phyloP scores from a whole-genome alignment of 2,888 invertebrate species.

The Torymus tubicola region DNA sequence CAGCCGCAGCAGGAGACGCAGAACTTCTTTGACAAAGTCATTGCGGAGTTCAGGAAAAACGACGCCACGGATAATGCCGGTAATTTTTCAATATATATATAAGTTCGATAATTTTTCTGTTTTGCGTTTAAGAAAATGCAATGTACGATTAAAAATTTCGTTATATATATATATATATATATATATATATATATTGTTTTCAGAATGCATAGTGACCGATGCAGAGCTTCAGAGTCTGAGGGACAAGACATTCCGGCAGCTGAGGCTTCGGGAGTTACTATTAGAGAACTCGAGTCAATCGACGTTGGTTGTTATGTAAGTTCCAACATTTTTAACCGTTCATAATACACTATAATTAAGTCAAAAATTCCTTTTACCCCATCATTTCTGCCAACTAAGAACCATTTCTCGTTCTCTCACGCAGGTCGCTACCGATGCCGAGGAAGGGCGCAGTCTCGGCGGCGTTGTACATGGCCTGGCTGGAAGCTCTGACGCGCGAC shows the following conservation, averaged over 20 bases:
- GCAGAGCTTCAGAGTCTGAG: slow-evolving; percentile 85
- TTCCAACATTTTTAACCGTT: slow-evolving; percentile 50
- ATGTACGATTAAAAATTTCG: slow-evolving; percentile 7
- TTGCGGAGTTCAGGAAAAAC: slow-evolving; percentile 82
- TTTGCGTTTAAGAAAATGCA: not conserved
- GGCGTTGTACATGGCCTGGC: slow-evolving; percentile 93
- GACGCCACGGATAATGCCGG: slow-evolving; percentile 65
- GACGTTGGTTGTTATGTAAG: slow-evolving; percentile 96
- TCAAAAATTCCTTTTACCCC: slow-evolving; percentile 10
- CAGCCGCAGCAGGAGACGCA: slow-evolving; percentile 87
- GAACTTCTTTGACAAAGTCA: slow-evolving; percentile 84
- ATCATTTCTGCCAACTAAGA: too few species aligned
- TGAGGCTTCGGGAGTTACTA: slow-evolving; percentile 92
- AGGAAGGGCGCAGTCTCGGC: slow-evolving; percentile 91
- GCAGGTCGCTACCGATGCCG: slow-evolving; percentile 95
- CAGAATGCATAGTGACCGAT: slow-evolving; percentile 84
- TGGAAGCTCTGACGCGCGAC: slow-evolving; percentile 89
- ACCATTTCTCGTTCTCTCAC: not conserved
- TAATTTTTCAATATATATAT: slow-evolving; percentile 60
- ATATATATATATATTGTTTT: too few species aligned
- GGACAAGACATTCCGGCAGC: slow-evolving; percentile 93
- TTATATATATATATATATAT: too few species aligned
- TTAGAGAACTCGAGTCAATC: slow-evolving; percentile 91
- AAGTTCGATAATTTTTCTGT: too few species aligned
- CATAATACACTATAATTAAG: not conserved